Base-by-base conservation (phyloP, 2,888 invertebrate species). In the Nomada ruficornis region DNA sequence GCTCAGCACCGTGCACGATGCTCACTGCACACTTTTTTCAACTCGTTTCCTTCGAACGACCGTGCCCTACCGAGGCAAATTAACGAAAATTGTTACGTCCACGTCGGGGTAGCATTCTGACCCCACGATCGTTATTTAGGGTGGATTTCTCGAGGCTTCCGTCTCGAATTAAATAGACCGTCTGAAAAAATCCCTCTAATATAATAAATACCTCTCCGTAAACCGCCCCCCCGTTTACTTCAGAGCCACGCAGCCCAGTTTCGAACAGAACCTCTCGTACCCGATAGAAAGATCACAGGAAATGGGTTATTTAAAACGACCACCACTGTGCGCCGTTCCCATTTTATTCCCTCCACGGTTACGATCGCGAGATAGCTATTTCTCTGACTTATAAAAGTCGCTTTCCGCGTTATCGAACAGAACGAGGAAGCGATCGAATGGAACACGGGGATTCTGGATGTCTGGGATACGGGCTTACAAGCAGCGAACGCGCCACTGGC, bases 51-150 rank as follows among this genome's bases (percentile, higher is more conserved):
- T 50, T 52, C 44, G n/a, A 70, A 70, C 36, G 59, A 60, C 26
- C 65, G 54, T 26, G 54, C 59, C 67, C 3, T 10, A 13, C 18
- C 64, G 20, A 60, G 80, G 29, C 54, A 60, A 80, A 80, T 80
- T 80, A 80, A 80, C 60, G 80, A 71, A 71, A 80, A 80, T 80
- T 80, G 64, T 80, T 80, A 47, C 64, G 47, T 57, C 54, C 47
- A 60, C 64, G 20, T 36, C 73, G 18, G 4, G 54, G 60, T 54
- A 65, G 54, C 65, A 80, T 79, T 79, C 54, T 79, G 70, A 80
- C 54, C 65, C 59, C 71, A 20, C 65, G 36, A 79, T 50, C 70
- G 71, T 79, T 80, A 80, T 71, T 80, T 65, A 26, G 36, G 36
- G 47, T 11, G 65, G 54, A 80, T 71, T 80, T 59, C 64, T 55